Conservation (phyloP, 2,797 vertebrate genomes). For the Intellagama lesueurii region DNA sequence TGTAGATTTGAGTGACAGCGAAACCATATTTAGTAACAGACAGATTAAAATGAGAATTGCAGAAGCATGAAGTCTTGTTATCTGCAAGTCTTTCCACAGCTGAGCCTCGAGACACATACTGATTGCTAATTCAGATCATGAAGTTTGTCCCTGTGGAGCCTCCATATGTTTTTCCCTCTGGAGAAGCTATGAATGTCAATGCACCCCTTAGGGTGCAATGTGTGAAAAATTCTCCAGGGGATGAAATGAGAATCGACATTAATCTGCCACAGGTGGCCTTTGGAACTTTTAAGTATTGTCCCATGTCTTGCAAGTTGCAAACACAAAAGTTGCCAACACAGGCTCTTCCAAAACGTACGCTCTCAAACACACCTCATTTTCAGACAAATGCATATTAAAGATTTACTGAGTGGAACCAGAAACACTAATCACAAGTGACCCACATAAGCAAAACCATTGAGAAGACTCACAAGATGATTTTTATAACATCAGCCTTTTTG, state of each 20-base stretch:
- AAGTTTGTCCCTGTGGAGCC: slow-evolving; percentile 14
- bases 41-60: slow-evolving; percentile 66
- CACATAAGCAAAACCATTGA: background rate
- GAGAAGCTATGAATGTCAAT: slow-evolving; percentile 73
- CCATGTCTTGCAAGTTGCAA: background rate
- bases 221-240: slow-evolving; percentile 59
- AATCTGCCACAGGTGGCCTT: slow-evolving; percentile 63
- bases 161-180: slow-evolving; percentile 59
- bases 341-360: too few species aligned
- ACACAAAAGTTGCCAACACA: fast-evolving
- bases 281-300: background rate
- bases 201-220: slow-evolving; percentile 68
- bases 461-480: background rate
- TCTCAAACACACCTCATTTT: fast-evolving
- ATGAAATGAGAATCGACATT: slow-evolving; percentile 69
- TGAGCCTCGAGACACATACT: slow-evolving; percentile 41
- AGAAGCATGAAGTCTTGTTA: slow-evolving; percentile 73
- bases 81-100: slow-evolving; percentile 53
- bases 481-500: background rate
- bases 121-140: slow-evolving; percentile 40
- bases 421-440: background rate
- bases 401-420: fast-evolving
- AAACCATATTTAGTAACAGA: slow-evolving; percentile 65
- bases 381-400: slow-evolving; percentile 27
- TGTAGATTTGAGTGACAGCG: slow-evolving; percentile 32